Evolutionary conservation across 2,113 vertebrate genomes (phyloP), one percentile per base, ranked within the genome.

Genomic region (Paracyprichromis sp.): DNA sequence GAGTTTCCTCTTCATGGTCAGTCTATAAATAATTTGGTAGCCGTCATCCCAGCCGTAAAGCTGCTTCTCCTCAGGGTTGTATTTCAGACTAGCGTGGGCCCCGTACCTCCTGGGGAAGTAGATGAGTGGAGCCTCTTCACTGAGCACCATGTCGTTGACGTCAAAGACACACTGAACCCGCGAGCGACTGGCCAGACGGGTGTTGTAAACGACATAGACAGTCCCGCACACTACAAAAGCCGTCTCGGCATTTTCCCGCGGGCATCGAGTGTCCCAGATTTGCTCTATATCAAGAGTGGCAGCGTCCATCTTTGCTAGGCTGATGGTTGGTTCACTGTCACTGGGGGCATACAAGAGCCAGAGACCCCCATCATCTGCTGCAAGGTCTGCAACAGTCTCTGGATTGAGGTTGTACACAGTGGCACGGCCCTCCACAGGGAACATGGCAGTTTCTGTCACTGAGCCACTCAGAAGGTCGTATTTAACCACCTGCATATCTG

Each of bases 1-100:
- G n/a, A 96, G 87, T 92, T 98, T 99, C 94, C 95, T 97, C 94
- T 97, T 98, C 96, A 98, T 97, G 83, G 95, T 96, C 92, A 99
- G 96, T 85, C 97, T 98, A 94, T 99, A 99, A 73, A 99, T 97
- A 85, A 99, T 97, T 94, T 99, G 99, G 92, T 99, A 99, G 26
- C 99, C 98, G 0, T 99, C 98, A 1, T 99, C 99, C 99, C 99
- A 99, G 83, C 97, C 98, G 1, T 99, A 99, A 54, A 99, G 93
- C 95, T 98, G 97, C 84, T 96, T 96, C 94, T 99, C 98, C 0
- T 88, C 96, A 2, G 98, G 97, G 91, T 97, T 99, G 92, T 99
- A 99, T 92, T 98, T 98, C 91, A 99, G 97, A 87, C 98, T 98
- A 86, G 98, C 94, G 38, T 98, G 98, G 66, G 98, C 96, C 7